These are phyloP conservation scores for Salminus brasiliensis DNA, from an alignment of 2,113 vertebrate genomes.

Conservation along the genomic window DNA sequence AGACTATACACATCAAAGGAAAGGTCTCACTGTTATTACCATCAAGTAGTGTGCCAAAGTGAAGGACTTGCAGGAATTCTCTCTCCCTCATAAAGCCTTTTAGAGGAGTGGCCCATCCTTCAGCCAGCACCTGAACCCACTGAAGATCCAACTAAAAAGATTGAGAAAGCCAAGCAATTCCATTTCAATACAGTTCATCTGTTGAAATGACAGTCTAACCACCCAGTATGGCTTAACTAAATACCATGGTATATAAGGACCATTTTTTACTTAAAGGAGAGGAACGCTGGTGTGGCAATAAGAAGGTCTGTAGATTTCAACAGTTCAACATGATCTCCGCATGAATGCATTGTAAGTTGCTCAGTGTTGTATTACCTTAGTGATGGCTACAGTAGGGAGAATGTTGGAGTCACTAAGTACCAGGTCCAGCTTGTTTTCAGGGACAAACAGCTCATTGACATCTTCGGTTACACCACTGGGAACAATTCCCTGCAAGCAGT, in stretches of 20 bases:
- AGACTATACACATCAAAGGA: too few species aligned
- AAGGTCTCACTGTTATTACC: too few species aligned
- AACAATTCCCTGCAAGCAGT: constrained; percentile 82
- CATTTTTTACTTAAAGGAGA: neutral
- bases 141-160: constrained; percentile 89
- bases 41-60: constrained; percentile 90
- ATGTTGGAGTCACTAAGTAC: constrained; percentile 77
- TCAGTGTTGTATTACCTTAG: constrained; percentile 79
- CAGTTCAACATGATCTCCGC: neutral
- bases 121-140: constrained; percentile 95
- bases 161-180: neutral
- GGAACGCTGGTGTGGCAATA: neutral
- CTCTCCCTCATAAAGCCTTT: constrained; percentile 95
- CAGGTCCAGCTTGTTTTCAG: constrained; percentile 82
- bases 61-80: constrained; percentile 91
- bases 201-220: neutral
- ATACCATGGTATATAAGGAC: neutral
- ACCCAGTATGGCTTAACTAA: neutral
- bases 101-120: constrained; percentile 96
- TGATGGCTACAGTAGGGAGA: constrained; percentile 84
- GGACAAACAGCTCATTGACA: constrained; percentile 90
- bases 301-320: constrained; percentile 6
- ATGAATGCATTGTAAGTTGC: neutral
- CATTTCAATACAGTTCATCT: neutral
- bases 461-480: constrained; percentile 81